Percentiles rank a stretch among this genome's conserved stretches.
phyloP scores from a whole-genome alignment of 2,113 vertebrate genomes.

The Aythya baeri region DNA sequence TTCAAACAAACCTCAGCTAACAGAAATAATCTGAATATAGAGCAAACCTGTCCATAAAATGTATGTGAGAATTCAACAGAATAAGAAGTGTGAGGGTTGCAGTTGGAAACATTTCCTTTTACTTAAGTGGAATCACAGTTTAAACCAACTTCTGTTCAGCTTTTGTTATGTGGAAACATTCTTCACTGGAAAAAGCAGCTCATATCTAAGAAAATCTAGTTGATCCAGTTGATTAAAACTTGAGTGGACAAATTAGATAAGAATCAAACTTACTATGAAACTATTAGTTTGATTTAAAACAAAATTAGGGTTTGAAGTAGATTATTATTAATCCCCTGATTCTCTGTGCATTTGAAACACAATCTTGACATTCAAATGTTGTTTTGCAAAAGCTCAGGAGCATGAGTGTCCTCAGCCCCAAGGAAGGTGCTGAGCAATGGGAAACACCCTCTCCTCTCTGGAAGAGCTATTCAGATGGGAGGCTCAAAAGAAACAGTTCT shows the following conservation, averaged over 20 bases:
- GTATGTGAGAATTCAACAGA: neutral
- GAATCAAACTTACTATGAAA: neutral
- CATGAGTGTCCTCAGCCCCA: neutral
- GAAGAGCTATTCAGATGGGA: neutral
- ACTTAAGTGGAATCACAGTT: conserved; percentile 47
- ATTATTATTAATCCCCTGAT: neutral
- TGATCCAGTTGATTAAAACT: neutral
- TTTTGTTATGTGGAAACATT: conserved; percentile 14
- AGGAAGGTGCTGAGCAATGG: neutral
- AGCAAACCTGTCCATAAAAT: neutral
- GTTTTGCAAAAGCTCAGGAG: neutral
- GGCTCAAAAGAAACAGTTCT: neutral
- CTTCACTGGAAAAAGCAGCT: neutral
- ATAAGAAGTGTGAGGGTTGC: neutral
- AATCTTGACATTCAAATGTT: rapidly evolving
- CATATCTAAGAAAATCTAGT: neutral
- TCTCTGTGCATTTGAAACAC: neutral
- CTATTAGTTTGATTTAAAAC: neutral
- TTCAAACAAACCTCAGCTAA: neutral
- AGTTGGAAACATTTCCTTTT: conserved; percentile 45
- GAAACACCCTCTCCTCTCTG: neutral
- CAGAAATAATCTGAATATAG: neutral
- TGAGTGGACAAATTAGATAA: neutral
- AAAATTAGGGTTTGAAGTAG: neutral
- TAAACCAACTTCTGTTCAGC: conserved; percentile 46